Base-by-base conservation (phyloP, 2,888 invertebrate genomes). In the Microplitis deprimator region DNA sequence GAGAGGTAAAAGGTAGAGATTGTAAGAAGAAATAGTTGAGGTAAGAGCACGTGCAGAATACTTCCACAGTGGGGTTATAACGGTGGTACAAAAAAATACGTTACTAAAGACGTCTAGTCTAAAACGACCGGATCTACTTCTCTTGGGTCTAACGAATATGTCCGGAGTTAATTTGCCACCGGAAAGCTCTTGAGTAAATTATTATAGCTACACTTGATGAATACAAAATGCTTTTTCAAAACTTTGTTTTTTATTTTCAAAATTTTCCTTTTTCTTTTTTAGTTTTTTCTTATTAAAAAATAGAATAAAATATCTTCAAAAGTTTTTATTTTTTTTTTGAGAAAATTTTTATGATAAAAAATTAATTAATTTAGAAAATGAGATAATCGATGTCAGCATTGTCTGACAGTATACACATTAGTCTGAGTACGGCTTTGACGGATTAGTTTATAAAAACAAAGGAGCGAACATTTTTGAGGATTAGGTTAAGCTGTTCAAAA, bases 131-230 rank as follows among this genome's bases (percentile, higher is more conserved):
- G 65, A 73, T 73, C 65, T 50, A 73, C 73, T 73, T 59, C 17
- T 50, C 6, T 29, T 29, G 50, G 8, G 41, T 70, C 17, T 85
- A 87, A 87, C 87, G 87, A 29, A 29, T 88, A 87, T 88, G 87
- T 85, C 84, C 82, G 81, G 83, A 85, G 86, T 86, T 88, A 88
- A 88, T 88, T 88, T 88, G 85, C 86, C 84, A 59, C 20, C 13
- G 85, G 82, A 87, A 87, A 65, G 87, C 87, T 88, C 85, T 82
- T 83, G 80, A 79, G 80, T 82, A 87, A 87, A 86, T 87, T 87
- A 88, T 84, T 86, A 82, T 83, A 83, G 82, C 81, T 82, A 82
- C 84, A 85, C 82, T 80, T 85, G 85, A 85, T 86, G 86, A 86
- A 87, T 87, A 81, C 83, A 81, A 85, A 85, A 84, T 85, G 81